Percentiles rank a stretch among this genome's conserved stretches.
Evolutionary conservation across 2,113 vertebrate genomes (phyloP).

Genomic region (Tinamus guttatus): DNA sequence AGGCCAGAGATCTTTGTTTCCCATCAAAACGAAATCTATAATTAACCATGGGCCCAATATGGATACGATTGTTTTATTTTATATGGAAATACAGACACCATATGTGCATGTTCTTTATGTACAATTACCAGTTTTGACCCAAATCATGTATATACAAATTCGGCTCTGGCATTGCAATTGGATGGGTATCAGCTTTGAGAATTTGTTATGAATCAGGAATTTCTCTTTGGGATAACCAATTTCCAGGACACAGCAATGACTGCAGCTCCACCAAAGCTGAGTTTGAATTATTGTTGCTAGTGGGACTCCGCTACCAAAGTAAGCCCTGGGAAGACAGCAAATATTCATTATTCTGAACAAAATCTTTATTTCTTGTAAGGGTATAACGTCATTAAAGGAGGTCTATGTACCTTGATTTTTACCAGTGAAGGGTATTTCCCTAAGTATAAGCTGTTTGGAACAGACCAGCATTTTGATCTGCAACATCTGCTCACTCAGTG

Average conservation of each 20-base stretch:
- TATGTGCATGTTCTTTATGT: neutral
- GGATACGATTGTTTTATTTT: neutral
- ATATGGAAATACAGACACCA: neutral
- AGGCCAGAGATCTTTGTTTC: neutral
- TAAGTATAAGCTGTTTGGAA: too few species aligned
- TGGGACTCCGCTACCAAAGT: neutral
- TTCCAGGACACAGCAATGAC: neutral
- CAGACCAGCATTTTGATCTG: neutral
- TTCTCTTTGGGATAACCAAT: neutral
- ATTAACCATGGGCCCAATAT: neutral
- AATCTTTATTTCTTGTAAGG: neutral
- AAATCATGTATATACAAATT: neutral
- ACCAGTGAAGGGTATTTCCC: neutral
- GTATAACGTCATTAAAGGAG: neutral
- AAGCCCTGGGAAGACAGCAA: neutral
- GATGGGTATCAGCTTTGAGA: neutral
- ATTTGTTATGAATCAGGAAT: neutral
- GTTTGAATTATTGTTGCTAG: neutral
- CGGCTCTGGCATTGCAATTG: neutral
- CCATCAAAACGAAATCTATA: neutral
- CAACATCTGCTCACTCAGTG: neutral
- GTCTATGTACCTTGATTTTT: neutral
- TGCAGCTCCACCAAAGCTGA: neutral
- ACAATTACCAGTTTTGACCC: neutral
- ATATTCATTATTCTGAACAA: neutral